These are phyloP conservation scores for Agrochola litura DNA, from an alignment of 2,888 invertebrate genomes.

Conservation along the genomic window DNA sequence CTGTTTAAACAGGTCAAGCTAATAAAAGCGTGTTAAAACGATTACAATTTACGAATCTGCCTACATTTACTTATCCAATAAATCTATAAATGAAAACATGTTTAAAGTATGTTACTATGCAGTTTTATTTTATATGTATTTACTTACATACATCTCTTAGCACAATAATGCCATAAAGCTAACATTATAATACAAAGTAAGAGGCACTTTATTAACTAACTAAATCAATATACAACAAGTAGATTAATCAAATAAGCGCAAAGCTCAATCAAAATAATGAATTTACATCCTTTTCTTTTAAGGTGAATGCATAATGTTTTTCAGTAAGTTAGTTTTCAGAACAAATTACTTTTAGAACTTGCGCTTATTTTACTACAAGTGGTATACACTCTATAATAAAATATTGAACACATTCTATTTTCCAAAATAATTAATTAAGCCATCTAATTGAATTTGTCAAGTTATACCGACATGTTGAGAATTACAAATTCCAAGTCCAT, in stretches of 20 bases:
- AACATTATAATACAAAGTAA: slow-evolving; percentile 44
- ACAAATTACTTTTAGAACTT: slow-evolving; percentile 1
- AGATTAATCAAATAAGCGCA: slow-evolving; percentile 14
- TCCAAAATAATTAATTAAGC: slow-evolving; percentile 51
- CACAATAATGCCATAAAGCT: slow-evolving; percentile 53
- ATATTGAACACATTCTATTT: slow-evolving; percentile 23
- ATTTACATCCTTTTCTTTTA: not conserved
- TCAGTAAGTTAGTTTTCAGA: slow-evolving; percentile 1
- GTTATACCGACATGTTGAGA: slow-evolving; percentile 22
- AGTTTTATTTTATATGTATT: slow-evolving; percentile 30
- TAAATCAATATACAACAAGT: slow-evolving; percentile 7
- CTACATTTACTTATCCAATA: not conserved
- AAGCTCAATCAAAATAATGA: not conserved
- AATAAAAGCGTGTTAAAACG: too few species aligned
- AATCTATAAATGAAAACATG: not conserved
- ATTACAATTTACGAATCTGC: not conserved
- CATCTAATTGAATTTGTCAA: slow-evolving; percentile 73
- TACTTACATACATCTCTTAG: slow-evolving; percentile 49
- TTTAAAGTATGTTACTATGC: not conserved
- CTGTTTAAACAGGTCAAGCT: too few species aligned
- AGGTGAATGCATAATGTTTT: not conserved
- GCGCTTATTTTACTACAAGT: slow-evolving; percentile 10
- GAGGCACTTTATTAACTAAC: slow-evolving; percentile 27
- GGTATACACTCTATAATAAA: not conserved
- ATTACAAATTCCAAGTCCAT: slow-evolving; percentile 45